These are phyloP conservation scores for Nothura maculosa DNA, from an alignment of 2,797 vertebrate species.

Conservation along the genomic window DNA sequence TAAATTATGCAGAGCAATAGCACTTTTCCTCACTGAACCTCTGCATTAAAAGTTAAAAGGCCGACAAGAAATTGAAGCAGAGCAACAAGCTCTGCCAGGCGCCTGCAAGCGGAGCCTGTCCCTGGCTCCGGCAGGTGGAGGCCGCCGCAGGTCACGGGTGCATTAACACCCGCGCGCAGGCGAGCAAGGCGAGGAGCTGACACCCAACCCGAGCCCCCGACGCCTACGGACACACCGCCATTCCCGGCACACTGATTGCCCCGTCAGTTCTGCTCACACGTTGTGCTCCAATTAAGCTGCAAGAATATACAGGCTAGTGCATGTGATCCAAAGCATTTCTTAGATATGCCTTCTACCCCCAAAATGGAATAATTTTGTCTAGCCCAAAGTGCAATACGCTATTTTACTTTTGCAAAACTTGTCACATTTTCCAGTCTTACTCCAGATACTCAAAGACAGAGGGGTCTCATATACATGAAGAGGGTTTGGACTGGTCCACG, in stretches of 20 bases:
- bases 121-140: not conserved
- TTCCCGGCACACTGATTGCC: not conserved
- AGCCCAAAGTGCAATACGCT: not conserved
- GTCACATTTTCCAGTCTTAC: not conserved
- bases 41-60: not conserved
- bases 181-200: not conserved
- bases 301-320: not conserved
- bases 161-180: not conserved
- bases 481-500: not conserved
- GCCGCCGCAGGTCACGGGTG: not conserved
- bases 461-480: no score
- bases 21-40: not conserved
- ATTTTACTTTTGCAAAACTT: not conserved
- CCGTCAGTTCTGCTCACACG: not conserved
- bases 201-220: fast-evolving
- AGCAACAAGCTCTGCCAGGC: not conserved
- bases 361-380: not conserved
- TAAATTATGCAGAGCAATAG: not conserved
- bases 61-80: not conserved
- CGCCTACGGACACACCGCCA: not conserved
- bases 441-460: not conserved
- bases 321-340: not conserved
- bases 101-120: not conserved
- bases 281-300: not conserved
- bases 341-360: not conserved